Percentiles rank a stretch among this genome's conserved stretches.
Conservation (phyloP, 1,140 invertebrate genomes). For the Drosophila saltans region DNA sequence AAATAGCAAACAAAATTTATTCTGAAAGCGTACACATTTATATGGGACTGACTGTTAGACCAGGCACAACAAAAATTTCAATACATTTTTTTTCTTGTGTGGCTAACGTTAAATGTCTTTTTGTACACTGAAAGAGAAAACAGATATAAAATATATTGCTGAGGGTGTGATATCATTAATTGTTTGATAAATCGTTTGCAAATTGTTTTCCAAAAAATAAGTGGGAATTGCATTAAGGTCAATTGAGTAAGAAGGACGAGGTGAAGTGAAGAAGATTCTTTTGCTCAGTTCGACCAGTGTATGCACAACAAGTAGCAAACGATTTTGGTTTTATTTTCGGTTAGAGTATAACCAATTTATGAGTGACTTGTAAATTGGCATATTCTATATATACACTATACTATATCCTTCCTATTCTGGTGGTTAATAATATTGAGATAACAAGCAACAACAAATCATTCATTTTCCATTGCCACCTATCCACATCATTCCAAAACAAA, state of each 20-base stretch:
- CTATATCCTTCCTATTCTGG: slow-evolving; percentile 33
- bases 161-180: slow-evolving; percentile 56
- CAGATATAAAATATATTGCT: slow-evolving; percentile 46
- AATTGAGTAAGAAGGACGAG: slow-evolving; percentile 10
- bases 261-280: slow-evolving; percentile 12
- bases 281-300: slow-evolving; percentile 70
- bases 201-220: slow-evolving; percentile 69
- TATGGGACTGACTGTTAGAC: slow-evolving; percentile 50
- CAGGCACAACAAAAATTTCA: slow-evolving; percentile 4
- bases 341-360: slow-evolving; percentile 39
- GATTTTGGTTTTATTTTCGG: slow-evolving; percentile 81
- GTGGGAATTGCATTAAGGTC: slow-evolving; percentile 82
- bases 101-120: slow-evolving; percentile 43
- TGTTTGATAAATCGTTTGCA: slow-evolving; percentile 80
- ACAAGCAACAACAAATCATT: slow-evolving; percentile 25
- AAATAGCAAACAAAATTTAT: slow-evolving; percentile 41
- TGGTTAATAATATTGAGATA: slow-evolving; percentile 73
- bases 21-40: slow-evolving; percentile 59
- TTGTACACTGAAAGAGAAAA: slow-evolving; percentile 40
- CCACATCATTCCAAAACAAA: slow-evolving; percentile 10
- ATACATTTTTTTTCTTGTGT: background rate
- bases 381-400: slow-evolving; percentile 1
- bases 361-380: slow-evolving; percentile 8
- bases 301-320: slow-evolving; percentile 83
- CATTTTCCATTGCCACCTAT: slow-evolving; percentile 56